phyloP scores from a whole-genome alignment of 2,888 invertebrate genomes.

The Criorhina ranunculi region DNA sequence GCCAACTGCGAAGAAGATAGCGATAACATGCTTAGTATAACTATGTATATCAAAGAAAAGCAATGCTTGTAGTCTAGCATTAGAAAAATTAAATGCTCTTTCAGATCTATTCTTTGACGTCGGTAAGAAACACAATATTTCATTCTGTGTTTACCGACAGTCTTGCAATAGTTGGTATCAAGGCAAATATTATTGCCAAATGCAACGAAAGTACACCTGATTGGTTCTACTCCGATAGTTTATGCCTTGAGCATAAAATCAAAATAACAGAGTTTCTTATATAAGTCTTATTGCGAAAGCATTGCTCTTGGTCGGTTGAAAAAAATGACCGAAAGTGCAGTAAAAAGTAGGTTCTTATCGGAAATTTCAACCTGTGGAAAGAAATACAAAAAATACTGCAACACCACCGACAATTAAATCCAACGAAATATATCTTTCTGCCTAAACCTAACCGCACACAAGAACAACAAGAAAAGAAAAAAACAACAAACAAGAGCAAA shows the following conservation, averaged over 20 bases:
- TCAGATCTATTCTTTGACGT: too few species aligned
- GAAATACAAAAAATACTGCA: background rate
- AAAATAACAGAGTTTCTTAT: background rate
- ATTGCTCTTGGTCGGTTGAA: slow-evolving; percentile 2
- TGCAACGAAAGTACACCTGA: too few species aligned
- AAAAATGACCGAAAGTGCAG: background rate
- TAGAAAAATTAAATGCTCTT: slow-evolving; percentile 30
- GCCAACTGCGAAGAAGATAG: slow-evolving; percentile 9
- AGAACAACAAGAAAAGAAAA: too few species aligned
- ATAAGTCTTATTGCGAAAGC: slow-evolving; percentile 1
- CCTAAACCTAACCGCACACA: background rate
- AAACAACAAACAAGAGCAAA: too few species aligned
- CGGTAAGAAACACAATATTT: too few species aligned
- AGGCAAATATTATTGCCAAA: too few species aligned
- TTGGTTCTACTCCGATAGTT: too few species aligned
- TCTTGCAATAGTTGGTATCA: too few species aligned
- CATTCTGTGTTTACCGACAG: too few species aligned
- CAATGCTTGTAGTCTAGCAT: background rate
- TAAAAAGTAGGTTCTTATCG: background rate
- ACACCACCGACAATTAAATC: background rate
- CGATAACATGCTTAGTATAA: background rate
- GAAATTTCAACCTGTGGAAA: background rate
- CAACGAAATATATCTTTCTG: background rate
- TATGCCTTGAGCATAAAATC: background rate
- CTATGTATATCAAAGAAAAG: slow-evolving; percentile 13